Conservation (phyloP, 2,888 invertebrate species). For the Sycophila texana region DNA sequence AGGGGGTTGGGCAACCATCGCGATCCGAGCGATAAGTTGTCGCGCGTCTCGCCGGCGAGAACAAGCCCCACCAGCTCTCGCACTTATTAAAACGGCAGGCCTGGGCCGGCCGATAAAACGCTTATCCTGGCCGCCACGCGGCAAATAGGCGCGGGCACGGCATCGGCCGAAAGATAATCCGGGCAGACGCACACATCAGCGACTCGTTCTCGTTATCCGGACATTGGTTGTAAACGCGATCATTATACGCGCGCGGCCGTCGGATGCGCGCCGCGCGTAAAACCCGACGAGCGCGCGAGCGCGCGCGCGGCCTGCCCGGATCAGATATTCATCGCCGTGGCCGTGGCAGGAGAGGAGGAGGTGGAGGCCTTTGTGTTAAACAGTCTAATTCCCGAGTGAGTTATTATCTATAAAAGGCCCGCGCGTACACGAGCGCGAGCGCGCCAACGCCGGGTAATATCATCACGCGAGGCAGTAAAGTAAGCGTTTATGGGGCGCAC, state of each 20-base stretch:
- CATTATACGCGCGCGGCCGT: conserved; percentile 35
- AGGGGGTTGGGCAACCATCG: too few species aligned
- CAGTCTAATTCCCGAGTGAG: conserved; percentile 71
- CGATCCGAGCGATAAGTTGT: too few species aligned
- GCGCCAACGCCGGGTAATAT: not conserved
- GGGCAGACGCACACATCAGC: conserved; percentile 45
- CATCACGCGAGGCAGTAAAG: conserved; percentile 19
- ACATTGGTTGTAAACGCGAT: conserved; percentile 50
- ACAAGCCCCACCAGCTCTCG: not conserved
- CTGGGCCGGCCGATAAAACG: not conserved
- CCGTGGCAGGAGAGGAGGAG: too few species aligned
- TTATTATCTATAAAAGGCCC: conserved; percentile 70
- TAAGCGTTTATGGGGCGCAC: conserved; percentile 31
- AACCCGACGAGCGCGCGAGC: not conserved
- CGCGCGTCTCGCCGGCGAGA: too few species aligned
- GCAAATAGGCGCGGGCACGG: conserved; percentile 1
- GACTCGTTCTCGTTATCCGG: conserved; percentile 26
- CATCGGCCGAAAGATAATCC: conserved; percentile 25
- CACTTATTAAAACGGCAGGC: conserved; percentile 13
- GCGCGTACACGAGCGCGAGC: not conserved
- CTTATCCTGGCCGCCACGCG: not conserved
- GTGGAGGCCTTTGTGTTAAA: conserved; percentile 67
- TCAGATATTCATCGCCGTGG: conserved; percentile 64
- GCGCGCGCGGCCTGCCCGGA: conserved; percentile 8
- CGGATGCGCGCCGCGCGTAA: conserved; percentile 11